Conservation (phyloP, 2,888 invertebrate genomes). For the Rhagium mordax region DNA sequence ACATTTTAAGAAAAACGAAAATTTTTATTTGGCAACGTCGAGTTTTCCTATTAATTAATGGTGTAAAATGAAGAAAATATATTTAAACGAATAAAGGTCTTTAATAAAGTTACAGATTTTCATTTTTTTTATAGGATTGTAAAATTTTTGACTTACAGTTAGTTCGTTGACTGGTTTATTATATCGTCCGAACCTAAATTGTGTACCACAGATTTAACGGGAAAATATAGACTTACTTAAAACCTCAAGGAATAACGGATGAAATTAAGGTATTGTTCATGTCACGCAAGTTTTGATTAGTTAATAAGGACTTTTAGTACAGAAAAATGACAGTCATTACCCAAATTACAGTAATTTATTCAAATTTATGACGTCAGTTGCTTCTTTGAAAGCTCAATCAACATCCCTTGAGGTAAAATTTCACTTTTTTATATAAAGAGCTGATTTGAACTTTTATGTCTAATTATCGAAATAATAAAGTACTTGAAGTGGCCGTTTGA, state of each 20-base stretch:
- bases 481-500: too few species aligned
- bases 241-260: not conserved
- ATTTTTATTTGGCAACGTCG: too few species aligned
- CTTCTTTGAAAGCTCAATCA: not conserved
- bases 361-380: conserved; percentile 6
- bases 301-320: conserved; percentile 13
- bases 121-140: too few species aligned
- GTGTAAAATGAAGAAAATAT: too few species aligned
- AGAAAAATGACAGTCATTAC: conserved; percentile 19
- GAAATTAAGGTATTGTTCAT: conserved; percentile 2
- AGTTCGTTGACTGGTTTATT: not conserved
- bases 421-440: too few species aligned
- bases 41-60: too few species aligned
- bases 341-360: conserved; percentile 15
- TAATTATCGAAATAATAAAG: too few species aligned
- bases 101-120: too few species aligned
- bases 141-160: not conserved
- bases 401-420: too few species aligned
- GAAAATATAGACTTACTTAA: not conserved
- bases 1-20: too few species aligned
- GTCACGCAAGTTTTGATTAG: conserved; percentile 17
- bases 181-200: not conserved
- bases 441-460: too few species aligned
- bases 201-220: not conserved
- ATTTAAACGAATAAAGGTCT: too few species aligned